These are phyloP conservation scores for Zaprionus tsacasi DNA, from an alignment of 1,140 invertebrate species.

Conservation along the genomic window DNA sequence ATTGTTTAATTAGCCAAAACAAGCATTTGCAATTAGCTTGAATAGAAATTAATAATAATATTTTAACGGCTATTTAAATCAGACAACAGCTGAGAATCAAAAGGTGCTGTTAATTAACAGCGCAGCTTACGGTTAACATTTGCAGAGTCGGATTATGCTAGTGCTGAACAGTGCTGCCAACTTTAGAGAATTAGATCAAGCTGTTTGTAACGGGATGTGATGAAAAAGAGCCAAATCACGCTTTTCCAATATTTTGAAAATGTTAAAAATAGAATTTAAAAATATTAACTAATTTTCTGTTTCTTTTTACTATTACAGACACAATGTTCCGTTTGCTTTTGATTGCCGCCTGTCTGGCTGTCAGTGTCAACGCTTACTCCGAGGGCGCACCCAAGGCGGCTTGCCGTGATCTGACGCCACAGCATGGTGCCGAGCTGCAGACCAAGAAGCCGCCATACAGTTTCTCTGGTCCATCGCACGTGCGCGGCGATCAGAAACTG, in stretches of 20 bases:
- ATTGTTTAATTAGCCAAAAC: constrained; percentile 68
- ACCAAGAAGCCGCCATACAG: constrained; percentile 61
- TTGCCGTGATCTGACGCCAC: constrained; percentile 71
- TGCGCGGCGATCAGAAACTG: constrained; percentile 52
- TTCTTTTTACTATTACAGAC: constrained; percentile 9
- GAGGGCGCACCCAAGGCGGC: constrained; percentile 65
- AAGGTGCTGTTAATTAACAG: not conserved
- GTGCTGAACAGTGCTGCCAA: not conserved
- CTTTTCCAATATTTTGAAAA: no score
- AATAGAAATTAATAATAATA: constrained; percentile 9
- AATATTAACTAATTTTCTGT: not conserved
- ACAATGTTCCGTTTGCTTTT: constrained; percentile 71
- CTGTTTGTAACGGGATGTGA: no score
- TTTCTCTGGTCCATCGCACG: constrained; percentile 54
- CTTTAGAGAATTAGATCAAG: no score
- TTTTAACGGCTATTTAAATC: constrained; percentile 13
- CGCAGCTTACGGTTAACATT: not conserved
- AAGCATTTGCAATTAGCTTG: constrained; percentile 40
- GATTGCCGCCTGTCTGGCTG: constrained; percentile 59
- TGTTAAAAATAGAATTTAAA: no score
- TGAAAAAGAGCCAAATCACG: no score
- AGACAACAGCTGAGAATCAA: not conserved
- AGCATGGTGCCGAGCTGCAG: constrained; percentile 72
- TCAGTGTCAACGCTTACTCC: constrained; percentile 61
- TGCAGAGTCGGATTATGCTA: not conserved